A percentile compares a stretch with the other conserved stretches of the same genome.
phyloP scores from a whole-genome alignment of 2,888 invertebrate genomes.

The Pterostichus niger region DNA sequence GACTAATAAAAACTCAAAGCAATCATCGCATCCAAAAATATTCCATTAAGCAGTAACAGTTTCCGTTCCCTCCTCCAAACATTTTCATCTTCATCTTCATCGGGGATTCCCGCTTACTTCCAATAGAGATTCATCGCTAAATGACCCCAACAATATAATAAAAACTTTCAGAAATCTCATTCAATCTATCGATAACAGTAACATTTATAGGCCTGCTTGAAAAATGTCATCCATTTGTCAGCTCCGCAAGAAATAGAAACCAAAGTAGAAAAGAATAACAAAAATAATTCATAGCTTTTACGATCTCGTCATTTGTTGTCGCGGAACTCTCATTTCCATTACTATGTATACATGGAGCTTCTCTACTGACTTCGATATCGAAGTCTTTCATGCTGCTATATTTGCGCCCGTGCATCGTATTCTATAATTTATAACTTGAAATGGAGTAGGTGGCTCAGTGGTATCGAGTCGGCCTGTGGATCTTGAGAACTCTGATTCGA shows the following conservation, averaged over 20 bases:
- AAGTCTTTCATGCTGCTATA: background rate
- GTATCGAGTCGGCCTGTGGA: too few relatives aligned
- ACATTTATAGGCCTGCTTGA: conserved; percentile 21
- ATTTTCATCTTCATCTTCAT: background rate
- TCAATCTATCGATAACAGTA: conserved; percentile 23
- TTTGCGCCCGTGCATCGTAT: too few relatives aligned
- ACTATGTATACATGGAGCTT: background rate
- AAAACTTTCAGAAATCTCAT: conserved; percentile 31
- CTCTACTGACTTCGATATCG: background rate
- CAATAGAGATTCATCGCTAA: conserved; percentile 9
- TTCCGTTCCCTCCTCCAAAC: background rate
- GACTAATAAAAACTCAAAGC: conserved; percentile 27
- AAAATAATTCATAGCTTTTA: conserved; percentile 28
- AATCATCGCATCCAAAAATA: conserved; percentile 34
- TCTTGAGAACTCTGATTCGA: too few relatives aligned
- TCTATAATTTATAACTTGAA: too few relatives aligned
- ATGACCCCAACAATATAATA: conserved; percentile 33
- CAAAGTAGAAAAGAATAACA: conserved; percentile 46
- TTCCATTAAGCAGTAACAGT: conserved; percentile 23
- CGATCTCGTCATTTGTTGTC: conserved; percentile 18
- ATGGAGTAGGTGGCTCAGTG: too few relatives aligned
- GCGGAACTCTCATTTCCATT: conserved; percentile 17
- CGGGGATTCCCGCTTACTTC: background rate
- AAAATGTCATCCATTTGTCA: conserved; percentile 30
- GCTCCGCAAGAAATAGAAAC: conserved; percentile 7